Evolutionary conservation across 2,797 vertebrate species (phyloP).

Genomic region (Scolopax bukidnonensis): DNA sequence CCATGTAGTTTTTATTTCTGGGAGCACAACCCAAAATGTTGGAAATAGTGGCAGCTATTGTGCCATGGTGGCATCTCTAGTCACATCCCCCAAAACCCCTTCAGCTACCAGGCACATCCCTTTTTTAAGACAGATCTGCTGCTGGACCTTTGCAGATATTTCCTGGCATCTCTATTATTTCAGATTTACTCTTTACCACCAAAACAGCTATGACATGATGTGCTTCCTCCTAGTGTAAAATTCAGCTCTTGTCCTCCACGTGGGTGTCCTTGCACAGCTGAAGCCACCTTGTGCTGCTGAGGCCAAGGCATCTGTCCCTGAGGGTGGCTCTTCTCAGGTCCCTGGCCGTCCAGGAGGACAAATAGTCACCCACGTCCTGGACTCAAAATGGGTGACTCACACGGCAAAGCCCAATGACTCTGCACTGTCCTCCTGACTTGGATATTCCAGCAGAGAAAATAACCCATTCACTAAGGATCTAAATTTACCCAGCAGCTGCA

Average conservation of each 20-base stretch:
- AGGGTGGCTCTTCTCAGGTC: not conserved
- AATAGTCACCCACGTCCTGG: not conserved
- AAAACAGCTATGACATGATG: not conserved
- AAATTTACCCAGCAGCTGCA: constrained; percentile 81
- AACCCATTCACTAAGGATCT: constrained; percentile 57
- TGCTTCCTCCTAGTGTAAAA: not conserved
- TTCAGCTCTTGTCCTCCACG: fast-evolving
- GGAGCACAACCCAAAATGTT: fast-evolving
- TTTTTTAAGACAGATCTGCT: not conserved
- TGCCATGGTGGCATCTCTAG: not conserved
- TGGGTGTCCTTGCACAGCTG: not conserved
- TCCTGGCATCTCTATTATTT: not conserved
- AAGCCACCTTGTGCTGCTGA: not conserved
- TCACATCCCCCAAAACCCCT: not conserved
- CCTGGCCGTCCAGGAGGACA: not conserved
- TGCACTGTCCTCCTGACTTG: not conserved
- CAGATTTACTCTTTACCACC: not conserved
- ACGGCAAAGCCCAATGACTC: constrained; percentile 18
- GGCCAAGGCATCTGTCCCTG: not conserved
- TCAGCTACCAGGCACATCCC: not conserved
- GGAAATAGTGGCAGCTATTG: not conserved
- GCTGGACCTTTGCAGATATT: not conserved
- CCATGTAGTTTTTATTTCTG: not conserved
- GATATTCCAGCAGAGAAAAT: constrained; percentile 1
- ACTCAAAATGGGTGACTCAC: not conserved